phyloP scores from a whole-genome alignment of 1,140 invertebrate genomes.

The Pygmarrhopalites habei region DNA sequence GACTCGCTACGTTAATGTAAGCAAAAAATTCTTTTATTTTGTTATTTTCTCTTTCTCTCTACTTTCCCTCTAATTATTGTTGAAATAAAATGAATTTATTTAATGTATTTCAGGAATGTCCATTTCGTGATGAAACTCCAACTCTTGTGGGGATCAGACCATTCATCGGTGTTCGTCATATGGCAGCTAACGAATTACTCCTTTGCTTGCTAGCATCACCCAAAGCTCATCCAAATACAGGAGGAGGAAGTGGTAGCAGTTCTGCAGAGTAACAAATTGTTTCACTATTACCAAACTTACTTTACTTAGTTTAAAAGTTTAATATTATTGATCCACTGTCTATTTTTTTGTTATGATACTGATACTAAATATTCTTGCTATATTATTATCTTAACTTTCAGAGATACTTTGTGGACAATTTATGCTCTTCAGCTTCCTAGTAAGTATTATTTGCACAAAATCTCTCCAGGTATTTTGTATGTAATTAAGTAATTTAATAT shows the following conservation, averaged over 20 bases:
- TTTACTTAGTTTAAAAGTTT: not conserved
- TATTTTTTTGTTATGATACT: no score
- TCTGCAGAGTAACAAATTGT: not conserved
- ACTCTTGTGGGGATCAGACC: conserved; percentile 34
- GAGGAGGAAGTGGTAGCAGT: not conserved
- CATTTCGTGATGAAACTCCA: conserved; percentile 25
- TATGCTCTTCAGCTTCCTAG: no score
- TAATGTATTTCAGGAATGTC: conserved; percentile 34
- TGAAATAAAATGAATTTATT: no score
- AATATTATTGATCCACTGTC: not conserved
- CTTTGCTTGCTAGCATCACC: conserved; percentile 24
- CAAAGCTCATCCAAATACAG: no score
- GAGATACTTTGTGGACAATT: conserved; percentile 31
- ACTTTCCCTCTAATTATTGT: no score
- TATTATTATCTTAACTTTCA: conserved; percentile 8
- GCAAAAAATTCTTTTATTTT: not conserved
- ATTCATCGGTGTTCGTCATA: conserved; percentile 33
- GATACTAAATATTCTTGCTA: no score
- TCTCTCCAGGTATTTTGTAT: no score
- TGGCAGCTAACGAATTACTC: conserved; percentile 26
- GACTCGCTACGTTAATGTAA: conserved; percentile 27
- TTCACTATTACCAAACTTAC: not conserved
- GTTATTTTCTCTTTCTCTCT: not conserved
- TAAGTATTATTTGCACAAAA: no score
- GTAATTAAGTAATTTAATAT: no score